A percentile compares a stretch with the other conserved stretches of the same genome.
phyloP scores from a whole-genome alignment of 2,113 vertebrate genomes.

The Crotalus helleri region DNA sequence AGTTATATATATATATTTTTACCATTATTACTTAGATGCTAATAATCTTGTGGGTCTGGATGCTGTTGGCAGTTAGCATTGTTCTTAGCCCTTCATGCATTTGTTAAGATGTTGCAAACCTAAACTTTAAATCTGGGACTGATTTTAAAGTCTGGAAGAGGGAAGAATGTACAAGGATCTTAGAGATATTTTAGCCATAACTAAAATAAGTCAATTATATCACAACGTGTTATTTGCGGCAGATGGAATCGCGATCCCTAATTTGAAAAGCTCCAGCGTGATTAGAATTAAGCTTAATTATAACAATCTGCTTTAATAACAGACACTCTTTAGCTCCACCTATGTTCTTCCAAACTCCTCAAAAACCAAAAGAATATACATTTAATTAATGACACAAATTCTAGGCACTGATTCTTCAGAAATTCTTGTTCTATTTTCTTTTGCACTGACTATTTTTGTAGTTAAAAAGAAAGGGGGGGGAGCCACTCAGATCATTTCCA shows the following conservation, averaged over 20 bases:
- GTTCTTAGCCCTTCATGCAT: neutral
- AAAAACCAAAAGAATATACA: neutral
- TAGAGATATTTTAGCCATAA: neutral
- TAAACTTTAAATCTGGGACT: neutral
- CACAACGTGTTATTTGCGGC: neutral
- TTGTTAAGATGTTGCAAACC: neutral
- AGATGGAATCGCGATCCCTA: neutral
- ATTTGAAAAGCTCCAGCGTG: neutral
- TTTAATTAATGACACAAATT: neutral
- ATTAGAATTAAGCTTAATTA: neutral
- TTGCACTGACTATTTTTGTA: constrained; percentile 23
- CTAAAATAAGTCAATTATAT: neutral
- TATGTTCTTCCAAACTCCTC: neutral
- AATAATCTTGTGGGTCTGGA: neutral
- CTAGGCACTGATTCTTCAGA: neutral
- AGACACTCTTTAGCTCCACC: neutral
- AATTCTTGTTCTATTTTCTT: neutral
- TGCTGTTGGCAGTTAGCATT: neutral
- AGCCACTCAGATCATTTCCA: constrained; percentile 61
- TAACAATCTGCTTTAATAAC: neutral
- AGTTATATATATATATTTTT: neutral
- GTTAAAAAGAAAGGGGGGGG: neutral
- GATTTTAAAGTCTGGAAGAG: neutral
- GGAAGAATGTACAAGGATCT: neutral
- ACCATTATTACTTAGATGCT: neutral